Evolutionary conservation across 2,888 invertebrate genomes (phyloP), one percentile per base, ranked within the genome.

Genomic region (Aproaerema taeniolella): DNA sequence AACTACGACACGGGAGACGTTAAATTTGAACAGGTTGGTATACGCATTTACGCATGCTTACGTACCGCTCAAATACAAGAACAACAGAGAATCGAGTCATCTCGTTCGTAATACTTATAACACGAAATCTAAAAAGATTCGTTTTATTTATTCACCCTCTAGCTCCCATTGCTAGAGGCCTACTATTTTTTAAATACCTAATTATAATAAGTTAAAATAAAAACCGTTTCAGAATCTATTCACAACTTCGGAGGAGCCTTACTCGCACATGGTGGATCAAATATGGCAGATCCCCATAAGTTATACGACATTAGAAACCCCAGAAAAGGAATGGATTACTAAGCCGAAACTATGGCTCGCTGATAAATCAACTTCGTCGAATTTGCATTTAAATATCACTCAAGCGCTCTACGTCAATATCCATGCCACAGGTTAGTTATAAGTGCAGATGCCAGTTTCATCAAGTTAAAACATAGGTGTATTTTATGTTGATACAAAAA

Each of bases 221-320:
- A n/a, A n/a, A n/a, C n/a, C n/a, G n/a, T n/a, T n/a, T 1, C 60
- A 85, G 85, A 61, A 61, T 37, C 53, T 85, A 2, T 83, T 81
- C 58, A 68, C 76, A 0, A 70, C 67, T n/a, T 53, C 74, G 1
- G 55, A 53, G 2, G 59, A 67, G 1, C 76, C 80, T 0, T 70
- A 74, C 58, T 61, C 67, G 41, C 57, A 49, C 14, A 72, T 70
- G 69, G 37, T 64, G 2, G 66, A 79, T 26, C 83, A 83, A 39
- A 46, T 81, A 0, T 92, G 92, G 92, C 87, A 88, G 50, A 87
- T 92, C 10, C 91, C 91, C 0, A 60, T 92, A 28, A 90, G 88
- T 26, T 85, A 76, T 59, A 56, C 67, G 0, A 41, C 61, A 0
- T 47, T 69, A 31, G 67, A 55, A 34, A 45, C 61, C 0, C 55